Conservation (phyloP, 2,797 vertebrate species). For the Pipistrellus pygmaeus region DNA sequence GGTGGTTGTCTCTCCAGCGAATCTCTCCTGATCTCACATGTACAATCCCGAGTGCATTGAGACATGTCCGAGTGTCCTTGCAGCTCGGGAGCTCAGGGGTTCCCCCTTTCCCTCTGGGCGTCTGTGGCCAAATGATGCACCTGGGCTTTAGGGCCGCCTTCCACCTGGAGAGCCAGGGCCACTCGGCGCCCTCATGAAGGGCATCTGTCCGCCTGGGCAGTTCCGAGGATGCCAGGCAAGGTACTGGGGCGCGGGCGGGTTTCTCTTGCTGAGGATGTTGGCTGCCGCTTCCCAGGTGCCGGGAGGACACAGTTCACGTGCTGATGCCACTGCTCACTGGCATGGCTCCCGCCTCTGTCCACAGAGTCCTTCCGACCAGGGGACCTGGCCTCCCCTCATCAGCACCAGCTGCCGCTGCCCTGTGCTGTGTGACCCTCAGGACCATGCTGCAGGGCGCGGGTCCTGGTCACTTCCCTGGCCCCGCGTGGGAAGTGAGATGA, state of each 20-base stretch:
- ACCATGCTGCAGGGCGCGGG: neutral
- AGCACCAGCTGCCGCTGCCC: neutral
- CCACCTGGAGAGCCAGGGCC: neutral
- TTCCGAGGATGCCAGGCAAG: neutral
- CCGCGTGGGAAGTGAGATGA: neutral
- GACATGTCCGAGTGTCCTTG: neutral
- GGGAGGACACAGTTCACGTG: fast-evolving
- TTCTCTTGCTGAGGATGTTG: neutral
- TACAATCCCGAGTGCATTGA: neutral
- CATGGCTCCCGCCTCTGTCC: neutral
- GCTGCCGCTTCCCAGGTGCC: neutral
- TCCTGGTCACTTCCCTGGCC: neutral
- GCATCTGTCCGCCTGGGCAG: fast-evolving
- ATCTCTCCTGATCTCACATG: neutral
- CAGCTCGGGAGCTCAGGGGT: neutral
- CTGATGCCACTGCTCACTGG: fast-evolving
- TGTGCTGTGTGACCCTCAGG: neutral
- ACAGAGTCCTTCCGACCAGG: neutral
- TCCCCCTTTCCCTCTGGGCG: neutral
- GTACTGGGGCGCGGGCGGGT: neutral
- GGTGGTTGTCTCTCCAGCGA: neutral
- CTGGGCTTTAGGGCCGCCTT: neutral
- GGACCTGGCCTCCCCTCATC: no score
- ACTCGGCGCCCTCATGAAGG: neutral
- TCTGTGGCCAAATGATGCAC: neutral